A percentile compares a stretch with the other conserved stretches of the same genome.
Evolutionary conservation across 64 coral and sea anemone genomes (phyloP).

Genomic region (Montipora capricornis): DNA sequence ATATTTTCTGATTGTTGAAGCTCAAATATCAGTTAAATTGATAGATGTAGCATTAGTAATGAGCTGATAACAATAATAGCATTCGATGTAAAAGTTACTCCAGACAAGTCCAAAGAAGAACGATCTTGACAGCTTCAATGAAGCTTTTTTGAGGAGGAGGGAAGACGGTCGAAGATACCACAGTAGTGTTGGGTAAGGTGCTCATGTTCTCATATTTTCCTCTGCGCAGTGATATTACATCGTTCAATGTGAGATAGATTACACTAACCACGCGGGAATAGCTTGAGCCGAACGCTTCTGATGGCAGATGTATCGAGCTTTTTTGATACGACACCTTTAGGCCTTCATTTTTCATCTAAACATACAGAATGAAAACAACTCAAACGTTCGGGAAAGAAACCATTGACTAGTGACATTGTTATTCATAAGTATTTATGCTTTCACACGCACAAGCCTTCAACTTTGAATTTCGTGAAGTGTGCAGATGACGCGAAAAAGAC

Average conservation of each 20-base stretch:
- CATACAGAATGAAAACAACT: neutral
- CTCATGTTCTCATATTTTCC: neutral
- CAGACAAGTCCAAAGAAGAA: neutral
- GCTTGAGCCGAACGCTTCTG: slow-evolving; percentile 31
- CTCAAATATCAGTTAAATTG: no score
- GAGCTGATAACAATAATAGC: no score
- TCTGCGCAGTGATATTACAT: slow-evolving; percentile 40
- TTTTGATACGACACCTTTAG: neutral
- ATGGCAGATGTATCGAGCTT: slow-evolving; percentile 55
- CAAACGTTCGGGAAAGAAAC: neutral
- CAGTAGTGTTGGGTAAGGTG: slow-evolving; percentile 46
- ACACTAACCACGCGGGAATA: slow-evolving; percentile 54
- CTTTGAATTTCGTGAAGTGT: no score
- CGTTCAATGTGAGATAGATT: slow-evolving; percentile 63
- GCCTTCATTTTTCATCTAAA: neutral
- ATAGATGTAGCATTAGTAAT: no score
- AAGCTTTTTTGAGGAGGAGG: slow-evolving; percentile 39
- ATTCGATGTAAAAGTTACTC: no score
- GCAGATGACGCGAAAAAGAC: no score
- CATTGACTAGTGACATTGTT: neutral
- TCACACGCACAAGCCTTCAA: no score
- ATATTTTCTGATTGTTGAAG: no score
- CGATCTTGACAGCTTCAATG: slow-evolving; percentile 50
- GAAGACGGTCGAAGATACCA: slow-evolving; percentile 62
- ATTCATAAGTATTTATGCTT: no score